phyloP scores from a whole-genome alignment of 2,888 invertebrate genomes.

The Drepana falcataria region DNA sequence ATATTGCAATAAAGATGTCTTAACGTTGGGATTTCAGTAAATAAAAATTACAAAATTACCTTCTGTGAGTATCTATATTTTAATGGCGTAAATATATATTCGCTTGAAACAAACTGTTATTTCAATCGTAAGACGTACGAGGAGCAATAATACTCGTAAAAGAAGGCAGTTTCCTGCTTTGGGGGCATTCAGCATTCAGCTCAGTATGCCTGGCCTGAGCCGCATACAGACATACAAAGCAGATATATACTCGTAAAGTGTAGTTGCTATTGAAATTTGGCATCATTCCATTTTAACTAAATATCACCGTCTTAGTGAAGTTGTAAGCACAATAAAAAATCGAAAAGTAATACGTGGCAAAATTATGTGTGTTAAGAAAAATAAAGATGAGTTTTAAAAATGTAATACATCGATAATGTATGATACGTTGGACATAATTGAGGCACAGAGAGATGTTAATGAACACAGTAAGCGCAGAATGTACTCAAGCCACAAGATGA shows the following conservation, averaged over 20 bases:
- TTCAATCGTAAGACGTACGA: constrained; percentile 15
- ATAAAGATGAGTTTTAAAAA: constrained; percentile 5
- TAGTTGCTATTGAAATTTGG: constrained; percentile 50
- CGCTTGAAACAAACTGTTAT: constrained; percentile 6
- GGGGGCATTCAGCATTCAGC: constrained; percentile 26
- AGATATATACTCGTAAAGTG: constrained; percentile 25
- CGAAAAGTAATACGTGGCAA: constrained; percentile 18
- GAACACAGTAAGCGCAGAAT: constrained; percentile 34
- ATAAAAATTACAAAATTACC: constrained; percentile 10
- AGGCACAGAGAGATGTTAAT: constrained; percentile 31
- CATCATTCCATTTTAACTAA: constrained; percentile 52
- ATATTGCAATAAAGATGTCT: constrained; percentile 1
- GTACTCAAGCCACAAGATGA: constrained; percentile 34
- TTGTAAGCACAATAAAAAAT: constrained; percentile 41
- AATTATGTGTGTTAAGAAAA: constrained; percentile 35
- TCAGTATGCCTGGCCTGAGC: constrained; percentile 23
- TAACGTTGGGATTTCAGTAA: constrained; percentile 22
- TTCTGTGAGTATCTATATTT: background rate
- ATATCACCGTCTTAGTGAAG: constrained; percentile 41
- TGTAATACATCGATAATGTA: constrained; percentile 12
- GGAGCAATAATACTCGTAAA: constrained; percentile 23
- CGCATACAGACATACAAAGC: constrained; percentile 21
- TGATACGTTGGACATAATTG: constrained; percentile 33
- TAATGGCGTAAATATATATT: constrained; percentile 10
- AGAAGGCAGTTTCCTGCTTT: constrained; percentile 27